A percentile compares a stretch with the other conserved stretches of the same genome.
phyloP scores from a whole-genome alignment of 2,888 invertebrate genomes.

The Drosophila atripex region DNA sequence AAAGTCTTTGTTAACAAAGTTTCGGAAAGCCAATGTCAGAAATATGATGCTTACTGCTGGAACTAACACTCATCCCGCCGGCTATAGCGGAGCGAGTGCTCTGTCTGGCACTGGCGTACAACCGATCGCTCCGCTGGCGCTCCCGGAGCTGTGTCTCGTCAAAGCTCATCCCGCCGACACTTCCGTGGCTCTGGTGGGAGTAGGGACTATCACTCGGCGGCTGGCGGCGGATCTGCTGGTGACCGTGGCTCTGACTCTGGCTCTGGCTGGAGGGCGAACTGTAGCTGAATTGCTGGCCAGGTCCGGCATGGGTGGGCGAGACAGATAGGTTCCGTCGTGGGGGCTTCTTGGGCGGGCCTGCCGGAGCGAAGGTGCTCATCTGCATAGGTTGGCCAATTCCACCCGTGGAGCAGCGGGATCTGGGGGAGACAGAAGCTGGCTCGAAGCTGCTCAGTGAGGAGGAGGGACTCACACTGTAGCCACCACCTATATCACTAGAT shows the following conservation, averaged over 20 bases:
- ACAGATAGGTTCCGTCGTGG: slow-evolving; percentile 93
- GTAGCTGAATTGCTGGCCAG: slow-evolving; percentile 80
- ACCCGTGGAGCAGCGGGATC: slow-evolving; percentile 79
- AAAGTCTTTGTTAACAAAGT: background rate
- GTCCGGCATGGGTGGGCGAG: slow-evolving; percentile 90
- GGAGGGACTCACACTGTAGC: slow-evolving; percentile 80
- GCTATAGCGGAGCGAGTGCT: slow-evolving; percentile 68
- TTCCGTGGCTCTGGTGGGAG: slow-evolving; percentile 79
- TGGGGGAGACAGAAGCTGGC: slow-evolving; percentile 80
- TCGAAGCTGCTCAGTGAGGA: slow-evolving; percentile 83
- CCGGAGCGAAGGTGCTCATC: slow-evolving; percentile 82
- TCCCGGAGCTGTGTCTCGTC: slow-evolving; percentile 69
- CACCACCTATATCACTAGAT: slow-evolving; percentile 74
- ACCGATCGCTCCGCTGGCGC: slow-evolving; percentile 68
- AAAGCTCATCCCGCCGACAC: slow-evolving; percentile 73
- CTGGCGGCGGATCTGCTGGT: slow-evolving; percentile 49
- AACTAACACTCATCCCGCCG: slow-evolving; percentile 70
- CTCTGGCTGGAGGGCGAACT: slow-evolving; percentile 75
- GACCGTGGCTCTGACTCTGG: slow-evolving; percentile 40
- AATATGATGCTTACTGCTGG: slow-evolving; percentile 67
- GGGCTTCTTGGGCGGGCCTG: slow-evolving; percentile 95
- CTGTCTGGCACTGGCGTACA: slow-evolving; percentile 78
- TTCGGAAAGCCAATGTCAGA: background rate
- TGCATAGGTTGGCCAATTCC: slow-evolving; percentile 66
- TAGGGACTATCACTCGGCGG: slow-evolving; percentile 75